Conservation (phyloP, 1,140 invertebrate species). For the Zaprionus lachaisei region DNA sequence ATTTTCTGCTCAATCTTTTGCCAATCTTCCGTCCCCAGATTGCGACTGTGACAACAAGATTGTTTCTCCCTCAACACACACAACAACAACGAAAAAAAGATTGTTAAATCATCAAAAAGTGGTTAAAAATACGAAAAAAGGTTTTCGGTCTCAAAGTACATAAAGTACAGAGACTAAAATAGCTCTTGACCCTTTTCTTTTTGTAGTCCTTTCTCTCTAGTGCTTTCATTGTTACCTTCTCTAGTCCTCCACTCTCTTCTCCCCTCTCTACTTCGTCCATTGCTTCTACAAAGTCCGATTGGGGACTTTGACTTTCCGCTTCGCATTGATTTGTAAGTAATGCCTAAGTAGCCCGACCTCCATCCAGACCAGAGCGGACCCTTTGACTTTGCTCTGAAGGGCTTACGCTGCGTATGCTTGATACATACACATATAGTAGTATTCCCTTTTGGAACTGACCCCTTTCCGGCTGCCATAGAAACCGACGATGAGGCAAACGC, state of each 20-base stretch:
- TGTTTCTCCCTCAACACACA: neutral
- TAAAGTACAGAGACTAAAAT: conserved; percentile 1
- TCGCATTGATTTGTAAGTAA: conserved; percentile 32
- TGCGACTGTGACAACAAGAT: neutral
- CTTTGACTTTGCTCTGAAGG: conserved; percentile 16
- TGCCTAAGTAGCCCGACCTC: conserved; percentile 1
- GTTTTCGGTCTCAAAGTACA: neutral
- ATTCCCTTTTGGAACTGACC: conserved; percentile 9
- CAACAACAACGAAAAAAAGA: neutral
- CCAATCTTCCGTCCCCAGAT: neutral
- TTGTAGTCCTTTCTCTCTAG: neutral
- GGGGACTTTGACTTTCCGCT: conserved; percentile 20
- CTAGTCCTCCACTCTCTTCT: no score
- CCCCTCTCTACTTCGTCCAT: neutral
- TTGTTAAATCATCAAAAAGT: conserved; percentile 8
- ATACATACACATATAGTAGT: conserved; percentile 31
- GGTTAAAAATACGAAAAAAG: neutral
- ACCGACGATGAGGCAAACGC: conserved; percentile 2
- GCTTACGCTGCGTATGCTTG: conserved; percentile 48
- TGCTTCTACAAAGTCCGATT: neutral
- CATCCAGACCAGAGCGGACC: neutral
- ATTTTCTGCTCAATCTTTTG: conserved; percentile 1
- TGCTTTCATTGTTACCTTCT: neutral
- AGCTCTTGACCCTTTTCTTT: conserved; percentile 1
- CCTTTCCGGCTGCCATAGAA: conserved; percentile 27